These are phyloP conservation scores for Megaustenia siamemsis DNA, from an alignment of 2,888 invertebrate genomes.

Conservation along the genomic window DNA sequence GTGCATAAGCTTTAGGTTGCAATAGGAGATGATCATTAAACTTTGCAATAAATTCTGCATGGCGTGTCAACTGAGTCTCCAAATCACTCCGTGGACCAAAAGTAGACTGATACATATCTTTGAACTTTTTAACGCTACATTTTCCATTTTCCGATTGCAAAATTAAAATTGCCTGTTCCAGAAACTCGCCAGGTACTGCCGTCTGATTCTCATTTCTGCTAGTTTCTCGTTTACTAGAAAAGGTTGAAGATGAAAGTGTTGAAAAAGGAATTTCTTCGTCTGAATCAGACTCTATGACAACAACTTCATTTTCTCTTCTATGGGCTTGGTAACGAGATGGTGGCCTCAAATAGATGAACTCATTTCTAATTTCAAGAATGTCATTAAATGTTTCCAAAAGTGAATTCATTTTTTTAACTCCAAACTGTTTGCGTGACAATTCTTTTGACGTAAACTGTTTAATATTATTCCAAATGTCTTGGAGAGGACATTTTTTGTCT, in stretches of 20 bases:
- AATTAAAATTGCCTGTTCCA: neutral
- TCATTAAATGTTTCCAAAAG: slow-evolving; percentile 34
- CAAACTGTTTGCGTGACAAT: slow-evolving; percentile 22
- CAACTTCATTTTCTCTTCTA: neutral
- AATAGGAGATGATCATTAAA: neutral
- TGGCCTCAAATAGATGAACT: neutral
- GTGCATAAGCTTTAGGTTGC: slow-evolving; percentile 4
- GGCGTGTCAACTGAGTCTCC: neutral
- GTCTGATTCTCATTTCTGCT: neutral
- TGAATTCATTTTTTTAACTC: slow-evolving; percentile 39
- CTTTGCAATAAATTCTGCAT: neutral
- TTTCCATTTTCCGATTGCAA: slow-evolving; percentile 2
- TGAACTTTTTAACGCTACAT: slow-evolving; percentile 7
- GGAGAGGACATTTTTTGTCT: neutral
- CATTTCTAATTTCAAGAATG: neutral
- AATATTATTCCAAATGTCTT: slow-evolving; percentile 39
- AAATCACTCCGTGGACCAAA: slow-evolving; percentile 2
- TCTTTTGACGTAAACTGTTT: neutral
- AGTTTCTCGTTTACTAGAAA: neutral
- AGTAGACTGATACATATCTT: slow-evolving; percentile 1
- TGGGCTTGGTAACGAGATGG: neutral
- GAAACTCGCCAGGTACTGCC: neutral
- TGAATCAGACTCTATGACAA: slow-evolving; percentile 7
- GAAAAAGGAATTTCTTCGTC: neutral
- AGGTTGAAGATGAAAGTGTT: neutral